phyloP scores from a whole-genome alignment of 2,113 vertebrate species.

The Aldabrachelys gigantea region DNA sequence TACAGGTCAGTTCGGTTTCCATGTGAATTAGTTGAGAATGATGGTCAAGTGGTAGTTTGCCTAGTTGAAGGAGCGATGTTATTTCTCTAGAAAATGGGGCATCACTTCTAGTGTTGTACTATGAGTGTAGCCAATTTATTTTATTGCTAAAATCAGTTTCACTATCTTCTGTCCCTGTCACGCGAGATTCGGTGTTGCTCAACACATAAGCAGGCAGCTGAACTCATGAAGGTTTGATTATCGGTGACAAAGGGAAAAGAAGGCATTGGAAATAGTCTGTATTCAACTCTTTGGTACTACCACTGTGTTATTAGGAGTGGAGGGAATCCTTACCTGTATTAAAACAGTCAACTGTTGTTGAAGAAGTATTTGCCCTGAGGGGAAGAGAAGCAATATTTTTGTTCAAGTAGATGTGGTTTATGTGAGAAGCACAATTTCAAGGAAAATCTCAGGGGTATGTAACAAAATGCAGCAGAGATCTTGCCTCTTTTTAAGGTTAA shows the following conservation, averaged over 20 bases:
- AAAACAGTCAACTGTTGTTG: not conserved
- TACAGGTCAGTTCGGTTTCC: not conserved
- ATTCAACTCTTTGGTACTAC: not conserved
- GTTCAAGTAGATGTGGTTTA: not conserved
- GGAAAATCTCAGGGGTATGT: not conserved
- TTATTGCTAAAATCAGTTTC: not conserved
- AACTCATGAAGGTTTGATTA: not conserved
- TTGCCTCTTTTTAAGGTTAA: not conserved
- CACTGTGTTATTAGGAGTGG: not conserved
- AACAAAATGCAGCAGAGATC: not conserved
- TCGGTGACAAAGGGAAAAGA: not conserved
- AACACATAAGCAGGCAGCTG: not conserved
- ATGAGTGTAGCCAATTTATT: not conserved
- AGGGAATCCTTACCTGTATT: not conserved
- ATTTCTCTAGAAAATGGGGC: not conserved
- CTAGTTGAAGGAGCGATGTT: not conserved
- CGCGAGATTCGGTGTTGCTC: not conserved
- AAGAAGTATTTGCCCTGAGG: not conserved
- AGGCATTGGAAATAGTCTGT: not conserved
- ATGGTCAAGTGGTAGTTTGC: not conserved
- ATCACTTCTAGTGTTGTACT: not conserved
- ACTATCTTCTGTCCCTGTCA: not conserved
- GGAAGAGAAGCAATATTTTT: not conserved
- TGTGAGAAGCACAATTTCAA: not conserved
- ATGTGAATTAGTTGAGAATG: not conserved